Conservation (phyloP, 2,888 invertebrate species). For the Drosophila vallismaia region DNA sequence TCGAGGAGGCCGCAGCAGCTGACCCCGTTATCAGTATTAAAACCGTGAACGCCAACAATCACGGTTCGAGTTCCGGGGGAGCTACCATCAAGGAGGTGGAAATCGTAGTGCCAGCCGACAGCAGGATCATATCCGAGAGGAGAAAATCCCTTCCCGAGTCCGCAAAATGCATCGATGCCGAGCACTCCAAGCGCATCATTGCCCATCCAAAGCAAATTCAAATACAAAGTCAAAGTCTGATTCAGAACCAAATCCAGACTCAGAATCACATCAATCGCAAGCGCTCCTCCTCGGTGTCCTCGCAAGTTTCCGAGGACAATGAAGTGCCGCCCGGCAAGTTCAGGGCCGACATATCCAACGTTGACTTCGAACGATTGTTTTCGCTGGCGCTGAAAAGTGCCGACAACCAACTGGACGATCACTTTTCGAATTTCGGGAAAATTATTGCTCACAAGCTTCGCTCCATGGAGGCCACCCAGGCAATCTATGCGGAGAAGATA, state of each 20-base stretch:
- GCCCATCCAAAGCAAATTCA: constrained; percentile 7
- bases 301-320: constrained; percentile 72
- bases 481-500: constrained; percentile 82
- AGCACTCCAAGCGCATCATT: constrained; percentile 19
- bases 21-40: constrained; percentile 69
- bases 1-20: constrained; percentile 59
- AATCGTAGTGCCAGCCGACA: constrained; percentile 58
- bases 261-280: constrained; percentile 57
- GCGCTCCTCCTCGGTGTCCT: constrained; percentile 75
- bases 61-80: constrained; percentile 27
- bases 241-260: constrained; percentile 11
- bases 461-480: constrained; percentile 81
- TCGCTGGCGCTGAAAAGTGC: constrained; percentile 81
- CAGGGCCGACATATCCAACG: constrained; percentile 79
- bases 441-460: constrained; percentile 83
- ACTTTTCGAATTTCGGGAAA: constrained; percentile 81
- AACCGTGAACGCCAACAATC: constrained; percentile 55
- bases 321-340: constrained; percentile 72
- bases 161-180: constrained; percentile 37
- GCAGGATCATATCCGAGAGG: constrained; percentile 42
- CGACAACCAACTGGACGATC: constrained; percentile 78
- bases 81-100: constrained; percentile 62
- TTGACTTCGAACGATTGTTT: constrained; percentile 81
- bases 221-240: constrained; percentile 14
- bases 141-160: constrained; percentile 51